A percentile compares a stretch with the other conserved stretches of the same genome.
phyloP scores from a whole-genome alignment of 2,888 invertebrate species.

The Andrena praecox region DNA sequence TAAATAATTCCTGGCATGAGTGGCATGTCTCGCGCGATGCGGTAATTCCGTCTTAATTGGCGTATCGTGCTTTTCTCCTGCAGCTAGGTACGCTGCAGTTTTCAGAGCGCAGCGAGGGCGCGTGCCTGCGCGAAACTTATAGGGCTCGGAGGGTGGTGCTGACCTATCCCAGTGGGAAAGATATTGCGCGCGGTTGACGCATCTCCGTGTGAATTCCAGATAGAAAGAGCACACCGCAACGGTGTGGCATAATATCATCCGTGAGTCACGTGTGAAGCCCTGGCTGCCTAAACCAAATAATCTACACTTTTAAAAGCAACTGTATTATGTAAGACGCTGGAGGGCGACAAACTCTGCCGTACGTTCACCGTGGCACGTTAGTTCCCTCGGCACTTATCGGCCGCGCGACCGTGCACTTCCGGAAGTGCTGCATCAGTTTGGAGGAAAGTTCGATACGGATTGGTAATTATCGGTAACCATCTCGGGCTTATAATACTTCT shows the following conservation, averaged over 20 bases:
- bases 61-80: background rate
- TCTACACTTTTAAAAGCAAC: constrained; percentile 11
- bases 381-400: background rate
- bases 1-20: background rate
- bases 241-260: constrained; percentile 44
- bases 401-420: background rate
- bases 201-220: background rate
- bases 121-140: background rate
- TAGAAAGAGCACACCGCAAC: background rate
- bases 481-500: too few relatives aligned
- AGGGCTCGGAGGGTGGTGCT: constrained; percentile 6
- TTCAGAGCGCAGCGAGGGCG: background rate
- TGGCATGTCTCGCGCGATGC: background rate
- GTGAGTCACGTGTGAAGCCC: constrained; percentile 29
- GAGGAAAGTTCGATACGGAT: background rate
- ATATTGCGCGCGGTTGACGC: background rate
- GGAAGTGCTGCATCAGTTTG: background rate
- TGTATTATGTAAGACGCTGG: constrained; percentile 15
- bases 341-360: constrained; percentile 49
- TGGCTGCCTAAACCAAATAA: constrained; percentile 7
- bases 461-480: too few relatives aligned
- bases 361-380: constrained; percentile 17
- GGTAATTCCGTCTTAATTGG: background rate
- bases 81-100: too few relatives aligned
- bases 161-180: constrained; percentile 22